Percentiles rank a stretch among this genome's conserved stretches.
Conservation (phyloP, 53 echinoderm and acorn worm species). For the Paelopatides confundens region DNA sequence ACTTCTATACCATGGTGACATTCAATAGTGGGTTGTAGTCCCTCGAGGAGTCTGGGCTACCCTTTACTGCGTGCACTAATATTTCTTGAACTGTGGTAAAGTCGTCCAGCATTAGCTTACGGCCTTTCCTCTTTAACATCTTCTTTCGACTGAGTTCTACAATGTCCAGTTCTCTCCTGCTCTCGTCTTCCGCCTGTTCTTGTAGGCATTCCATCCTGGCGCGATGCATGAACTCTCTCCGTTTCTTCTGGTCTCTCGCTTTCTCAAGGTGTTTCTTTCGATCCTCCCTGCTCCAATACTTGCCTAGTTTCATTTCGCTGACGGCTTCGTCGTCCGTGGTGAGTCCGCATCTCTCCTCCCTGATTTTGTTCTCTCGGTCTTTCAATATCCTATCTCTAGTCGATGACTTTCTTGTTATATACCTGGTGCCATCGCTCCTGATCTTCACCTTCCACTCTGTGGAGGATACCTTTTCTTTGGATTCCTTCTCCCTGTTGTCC, state of each 20-base stretch:
- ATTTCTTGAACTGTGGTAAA: constrained; percentile 98
- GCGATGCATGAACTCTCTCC: constrained; percentile 90
- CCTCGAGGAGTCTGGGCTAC: constrained; percentile 93
- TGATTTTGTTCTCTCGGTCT: constrained; percentile 92
- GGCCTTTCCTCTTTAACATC: constrained; percentile 86
- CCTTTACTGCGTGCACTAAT: constrained; percentile 89
- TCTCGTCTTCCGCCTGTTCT: constrained; percentile 86
- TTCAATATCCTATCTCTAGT: constrained; percentile 87
- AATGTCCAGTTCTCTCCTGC: constrained; percentile 81
- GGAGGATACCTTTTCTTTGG: constrained; percentile 60
- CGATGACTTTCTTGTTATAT: constrained; percentile 88
- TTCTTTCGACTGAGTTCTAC: constrained; percentile 94
- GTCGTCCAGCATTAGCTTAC: constrained; percentile 91
- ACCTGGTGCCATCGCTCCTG: constrained; percentile 95
- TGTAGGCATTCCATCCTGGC: constrained; percentile 96
- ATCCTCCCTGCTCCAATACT: constrained; percentile 98
- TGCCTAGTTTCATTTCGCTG: constrained; percentile 96
- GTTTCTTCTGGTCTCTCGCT: constrained; percentile 83
- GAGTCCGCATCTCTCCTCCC: constrained; percentile 88
- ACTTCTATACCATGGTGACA: constrained; percentile 92
- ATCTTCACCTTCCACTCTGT: constrained; percentile 99
- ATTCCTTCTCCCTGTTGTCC: constrained; percentile 67
- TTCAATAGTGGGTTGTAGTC: constrained; percentile 96
- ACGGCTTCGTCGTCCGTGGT: constrained; percentile 99
- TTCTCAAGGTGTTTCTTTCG: constrained; percentile 91